Base-by-base conservation (phyloP, 2,888 invertebrate genomes). In the Drosophila meridiana region DNA sequence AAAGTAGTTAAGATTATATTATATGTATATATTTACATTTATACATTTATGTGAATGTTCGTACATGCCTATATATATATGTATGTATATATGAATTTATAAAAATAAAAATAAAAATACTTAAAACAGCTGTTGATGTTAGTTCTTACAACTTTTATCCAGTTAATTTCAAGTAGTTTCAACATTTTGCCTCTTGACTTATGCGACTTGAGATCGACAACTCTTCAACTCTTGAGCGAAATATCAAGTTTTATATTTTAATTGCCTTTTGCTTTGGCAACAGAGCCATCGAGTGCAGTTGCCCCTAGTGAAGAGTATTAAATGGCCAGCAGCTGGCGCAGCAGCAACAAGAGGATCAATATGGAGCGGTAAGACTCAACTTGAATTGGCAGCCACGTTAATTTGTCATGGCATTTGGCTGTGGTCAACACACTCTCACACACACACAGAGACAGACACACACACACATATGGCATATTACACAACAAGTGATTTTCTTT, bases 371-470 rank as follows among this genome's bases (percentile, higher is more conserved):
- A 52, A 65, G 70, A 63, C 57, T 57, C 38, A 71, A 56, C 71
- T 61, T 40, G 50, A 72, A 73, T 69, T 78, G 83, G 71, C 73
- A 73, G 78, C 69, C 61, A 89, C 76, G 76, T 87, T 87, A 88
- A 90, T 90, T 90, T 90, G 90, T 87, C 90, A 88, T 87, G 90
- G 66, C 78, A 80, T 42, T 80, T 80, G 63, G 55, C 62, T 76
- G 65, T 73, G 80, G 78, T 76, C 68, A 77, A 20, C 45, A 36
- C 58, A 45, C 58, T 9, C 45, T 8, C 26, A 34, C 34, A 43
- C 6, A 42, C 28, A 20, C n/a, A 7, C 36, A 28, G n/a, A 34
- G 28, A 56, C 30, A n/a, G 43, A 47, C 34, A 59, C 34, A 40
- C 58, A 47, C 40, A 36, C 47, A 59, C 34, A 61, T 53, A 48